Base-by-base conservation (phyloP, 2,888 invertebrate genomes). In the Drosophila glabriapex region DNA sequence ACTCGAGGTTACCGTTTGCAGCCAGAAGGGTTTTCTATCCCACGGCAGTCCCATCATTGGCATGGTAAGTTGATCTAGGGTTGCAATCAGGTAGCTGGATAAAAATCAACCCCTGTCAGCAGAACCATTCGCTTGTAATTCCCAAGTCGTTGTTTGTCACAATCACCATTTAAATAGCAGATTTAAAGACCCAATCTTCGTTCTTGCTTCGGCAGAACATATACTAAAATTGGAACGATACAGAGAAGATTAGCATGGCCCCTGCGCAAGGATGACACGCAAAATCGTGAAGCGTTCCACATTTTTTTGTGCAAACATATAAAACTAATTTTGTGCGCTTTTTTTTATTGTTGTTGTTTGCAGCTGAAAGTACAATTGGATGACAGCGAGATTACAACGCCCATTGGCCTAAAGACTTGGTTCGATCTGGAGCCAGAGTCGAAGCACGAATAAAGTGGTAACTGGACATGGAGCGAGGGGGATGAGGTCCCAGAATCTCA, bases 171-270 rank as follows among this genome's bases (percentile, higher is more conserved):
- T 72, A 85, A 68, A 82, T 89, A 82, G 29, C 0, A 16, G 0
- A 53, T 46, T 39, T 25, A 0, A 0, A 0, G 0, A 0, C 0
- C 0, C 7, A 46, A 28, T 25, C 19, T 28, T 76, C 90, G 95
- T 95, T 95, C 95, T 95, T 95, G 95, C 95, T 96, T 95, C 95
- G 95, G 95, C 95, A 95, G 95, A 95, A 95, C 95, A 95, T 96
- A 95, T 95, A 95, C 96, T 96, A 96, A 96, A 96, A 96, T 96
- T 96, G 96, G 96, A 96, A 96, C 96, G 96, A 96, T 96, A 97
- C 96, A 97, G 96, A 97, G 96, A 97, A 97, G 96, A 97, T 97
- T 96, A 97, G 96, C 96, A 96, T 97, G 96, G 96, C 96, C 96
- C 96, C 96, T 97, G 96, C 96, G 96, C 96, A 97, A 96, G 96